Conservation (phyloP, 2,888 invertebrate genomes). For the Nudaria mundana region DNA sequence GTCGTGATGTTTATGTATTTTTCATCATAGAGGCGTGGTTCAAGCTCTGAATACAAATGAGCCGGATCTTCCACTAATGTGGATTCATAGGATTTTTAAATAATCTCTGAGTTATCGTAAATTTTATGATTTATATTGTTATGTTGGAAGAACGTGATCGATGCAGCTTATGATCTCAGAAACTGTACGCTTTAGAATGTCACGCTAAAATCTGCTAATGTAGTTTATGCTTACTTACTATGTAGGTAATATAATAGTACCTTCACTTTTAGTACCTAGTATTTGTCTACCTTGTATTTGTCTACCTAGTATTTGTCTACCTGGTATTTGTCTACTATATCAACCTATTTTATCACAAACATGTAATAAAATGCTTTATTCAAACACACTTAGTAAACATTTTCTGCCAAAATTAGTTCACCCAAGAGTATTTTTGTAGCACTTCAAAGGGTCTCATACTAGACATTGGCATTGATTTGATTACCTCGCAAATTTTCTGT, state of each 20-base stretch:
- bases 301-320: no score
- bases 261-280: no score
- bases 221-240: no score
- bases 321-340: no score
- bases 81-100: slow-evolving; percentile 38
- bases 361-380: no score
- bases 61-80: slow-evolving; percentile 41
- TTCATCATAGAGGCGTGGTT: slow-evolving; percentile 41
- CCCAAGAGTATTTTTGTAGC: slow-evolving; percentile 3
- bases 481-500: slow-evolving; percentile 16
- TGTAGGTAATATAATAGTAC: no score
- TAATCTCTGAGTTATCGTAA: slow-evolving; percentile 16
- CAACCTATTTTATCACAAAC: no score
- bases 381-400: not conserved
- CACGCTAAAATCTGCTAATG: no score
- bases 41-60: slow-evolving; percentile 60
- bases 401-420: slow-evolving; percentile 3
- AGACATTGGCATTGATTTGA: slow-evolving; percentile 31
- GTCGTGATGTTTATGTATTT: slow-evolving; percentile 11
- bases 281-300: no score
- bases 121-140: slow-evolving; percentile 10
- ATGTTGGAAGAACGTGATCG: not conserved
- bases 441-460: slow-evolving; percentile 16
- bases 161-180: no score
- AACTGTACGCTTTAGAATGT: no score